Base-by-base conservation (phyloP, 2,888 invertebrate genomes). In the Mimumesa dahlbomi region DNA sequence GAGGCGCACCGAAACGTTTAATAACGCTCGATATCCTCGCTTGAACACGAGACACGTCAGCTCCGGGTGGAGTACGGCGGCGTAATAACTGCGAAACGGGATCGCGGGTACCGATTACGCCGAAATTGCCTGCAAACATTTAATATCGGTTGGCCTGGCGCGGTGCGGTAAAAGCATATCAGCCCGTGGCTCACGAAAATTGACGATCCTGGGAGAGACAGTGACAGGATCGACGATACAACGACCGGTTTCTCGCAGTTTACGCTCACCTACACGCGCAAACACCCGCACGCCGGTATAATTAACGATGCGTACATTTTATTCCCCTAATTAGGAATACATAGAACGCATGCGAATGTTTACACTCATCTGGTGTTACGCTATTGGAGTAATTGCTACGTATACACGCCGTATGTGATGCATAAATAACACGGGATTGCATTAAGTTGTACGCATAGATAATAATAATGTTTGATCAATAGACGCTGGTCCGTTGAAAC, bases 81-180 rank as follows among this genome's bases (percentile, higher is more conserved):
- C 75, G 82, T 79, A 83, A 82, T 84, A 82, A 81, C 82, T 79
- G 75, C 66, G 74, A 81, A 84, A 81, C 81, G 76, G 81, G 79
- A 77, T 78, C 80, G 75, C 74, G 81, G 66, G 77, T 79, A 77
- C 77, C 84, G 82, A 85, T 85, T 84, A 85, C 84, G 76, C 67
- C 66, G 82, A 84, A 86, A 86, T 87, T 84, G 85, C 82, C 79
- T 81, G 85, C 85, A 84, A 84, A 84, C 86, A 84, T 87, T 87
- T 85, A 87, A 87, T 87, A 87, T 85, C 83, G 82, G 72, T 83
- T 81, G 84, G 70, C 69, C 68, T 72, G 61, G 61, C 62, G 66
- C 50, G 61, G 46, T 52, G 71, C 69, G 77, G 82, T 79, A 83
- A 83, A 85, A 82, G 85, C 82, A 68, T 70, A 63, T 69, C 74